Percentiles rank a stretch among this genome's conserved stretches.
Evolutionary conservation across 2,113 vertebrate genomes (phyloP).

Genomic region (Holacanthus passer): DNA sequence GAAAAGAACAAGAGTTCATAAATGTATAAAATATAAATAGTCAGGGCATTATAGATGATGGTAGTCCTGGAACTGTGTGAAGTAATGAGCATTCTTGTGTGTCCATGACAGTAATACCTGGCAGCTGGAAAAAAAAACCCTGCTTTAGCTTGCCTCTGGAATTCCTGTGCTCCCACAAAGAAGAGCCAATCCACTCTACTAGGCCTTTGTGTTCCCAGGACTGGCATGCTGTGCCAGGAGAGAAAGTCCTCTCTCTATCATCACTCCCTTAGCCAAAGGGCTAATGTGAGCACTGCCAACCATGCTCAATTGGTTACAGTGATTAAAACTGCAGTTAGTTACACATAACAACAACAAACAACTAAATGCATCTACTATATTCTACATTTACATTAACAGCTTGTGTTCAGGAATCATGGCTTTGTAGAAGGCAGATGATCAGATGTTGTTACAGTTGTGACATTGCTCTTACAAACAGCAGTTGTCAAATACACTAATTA

Average conservation of each 20-base stretch:
- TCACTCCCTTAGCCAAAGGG: background rate
- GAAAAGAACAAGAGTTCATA: too few relatives aligned
- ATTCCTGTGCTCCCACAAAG: conserved; percentile 29
- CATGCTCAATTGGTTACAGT: background rate
- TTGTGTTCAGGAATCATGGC: background rate
- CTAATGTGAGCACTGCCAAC: background rate
- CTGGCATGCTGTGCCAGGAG: conserved; percentile 4
- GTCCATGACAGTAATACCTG: background rate
- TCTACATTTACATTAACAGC: too few relatives aligned
- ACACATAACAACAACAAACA: too few relatives aligned
- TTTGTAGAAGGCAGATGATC: background rate
- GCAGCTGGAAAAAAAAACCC: too few relatives aligned
- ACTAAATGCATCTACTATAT: too few relatives aligned
- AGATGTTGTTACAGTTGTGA: conserved; percentile 30
- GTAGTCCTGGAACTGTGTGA: background rate
- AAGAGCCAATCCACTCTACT: background rate
- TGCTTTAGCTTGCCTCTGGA: too few relatives aligned
- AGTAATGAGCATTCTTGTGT: background rate
- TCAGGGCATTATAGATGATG: too few relatives aligned
- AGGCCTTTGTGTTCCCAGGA: conserved; percentile 15
- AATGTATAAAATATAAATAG: too few relatives aligned
- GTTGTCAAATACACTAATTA: background rate
- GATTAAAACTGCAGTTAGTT: background rate
- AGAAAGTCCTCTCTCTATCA: conserved; percentile 14
- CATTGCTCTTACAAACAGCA: background rate